Percentiles rank a stretch among this genome's conserved stretches.
These are phyloP conservation scores for Poecilia picta DNA, from an alignment of 2,797 vertebrate species.

Conservation along the genomic window DNA sequence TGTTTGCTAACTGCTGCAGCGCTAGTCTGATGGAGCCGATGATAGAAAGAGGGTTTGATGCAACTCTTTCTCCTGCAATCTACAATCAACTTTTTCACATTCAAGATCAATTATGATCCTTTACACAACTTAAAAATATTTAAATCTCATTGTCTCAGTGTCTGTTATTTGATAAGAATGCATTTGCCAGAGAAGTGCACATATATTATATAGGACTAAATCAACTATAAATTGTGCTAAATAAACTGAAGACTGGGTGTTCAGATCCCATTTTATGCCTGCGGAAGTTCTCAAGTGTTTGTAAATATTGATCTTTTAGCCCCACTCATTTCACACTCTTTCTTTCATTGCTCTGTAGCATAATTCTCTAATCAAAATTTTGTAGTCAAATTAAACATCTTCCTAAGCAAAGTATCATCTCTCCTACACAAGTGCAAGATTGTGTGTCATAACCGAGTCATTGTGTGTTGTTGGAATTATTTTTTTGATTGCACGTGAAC, in stretches of 20 bases:
- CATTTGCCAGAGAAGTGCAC: background rate
- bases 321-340: background rate
- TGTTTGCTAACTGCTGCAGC: too few relatives aligned
- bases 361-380: background rate
- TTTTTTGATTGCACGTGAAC: constrained; percentile 33
- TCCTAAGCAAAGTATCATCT: constrained; percentile 26
- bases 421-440: constrained; percentile 19
- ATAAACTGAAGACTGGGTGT: background rate
- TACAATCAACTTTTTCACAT: too few relatives aligned
- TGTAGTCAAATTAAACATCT: constrained; percentile 13
- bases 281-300: background rate
- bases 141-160: background rate
- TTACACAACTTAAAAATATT: background rate
- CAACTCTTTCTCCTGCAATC: too few relatives aligned
- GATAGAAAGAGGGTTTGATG: too few relatives aligned
- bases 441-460: background rate
- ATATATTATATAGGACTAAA: background rate
- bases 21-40: too few relatives aligned
- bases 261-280: background rate
- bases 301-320: background rate
- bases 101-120: too few relatives aligned
- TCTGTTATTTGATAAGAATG: background rate
- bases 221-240: background rate
- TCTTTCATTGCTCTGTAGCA: background rate
- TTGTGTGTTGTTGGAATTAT: constrained; percentile 25